Conservation (phyloP, 1,140 invertebrate species). For the Chironomus tepperi region DNA sequence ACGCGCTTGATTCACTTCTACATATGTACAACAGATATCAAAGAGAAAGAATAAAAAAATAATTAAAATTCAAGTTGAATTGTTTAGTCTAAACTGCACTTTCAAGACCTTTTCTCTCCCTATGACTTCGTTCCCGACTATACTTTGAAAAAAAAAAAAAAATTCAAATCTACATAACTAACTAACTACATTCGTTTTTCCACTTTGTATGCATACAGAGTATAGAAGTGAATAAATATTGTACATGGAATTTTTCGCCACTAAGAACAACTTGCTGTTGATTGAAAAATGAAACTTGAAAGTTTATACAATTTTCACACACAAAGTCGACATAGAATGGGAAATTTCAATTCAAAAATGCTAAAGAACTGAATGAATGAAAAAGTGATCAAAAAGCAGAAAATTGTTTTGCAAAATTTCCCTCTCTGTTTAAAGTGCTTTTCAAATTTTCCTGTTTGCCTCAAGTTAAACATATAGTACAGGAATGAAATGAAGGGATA, state of each 20-base stretch:
- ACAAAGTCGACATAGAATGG: neutral
- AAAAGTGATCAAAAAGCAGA: slow-evolving; percentile 11
- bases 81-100: slow-evolving; percentile 18
- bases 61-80: neutral
- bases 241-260: slow-evolving; percentile 6
- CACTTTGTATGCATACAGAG: neutral
- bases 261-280: slow-evolving; percentile 2
- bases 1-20: slow-evolving; percentile 34
- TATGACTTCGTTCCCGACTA: neutral
- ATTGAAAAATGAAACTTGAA: slow-evolving; percentile 22
- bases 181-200: slow-evolving; percentile 15
- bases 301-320: slow-evolving; percentile 9
- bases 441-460: neutral
- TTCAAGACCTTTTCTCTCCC: slow-evolving; percentile 10
- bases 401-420: slow-evolving; percentile 4
- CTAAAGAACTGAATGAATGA: neutral
- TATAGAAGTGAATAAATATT: neutral
- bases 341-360: slow-evolving; percentile 16
- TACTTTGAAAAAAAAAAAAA: neutral
- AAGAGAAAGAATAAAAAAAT: slow-evolving; percentile 25
- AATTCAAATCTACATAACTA: slow-evolving; percentile 6
- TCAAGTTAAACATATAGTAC: neutral
- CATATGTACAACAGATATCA: slow-evolving; percentile 25
- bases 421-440: neutral
- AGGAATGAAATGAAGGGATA: neutral